Evolutionary conservation across 2,888 invertebrate species (phyloP).

Genomic region (Catocala nupta): DNA sequence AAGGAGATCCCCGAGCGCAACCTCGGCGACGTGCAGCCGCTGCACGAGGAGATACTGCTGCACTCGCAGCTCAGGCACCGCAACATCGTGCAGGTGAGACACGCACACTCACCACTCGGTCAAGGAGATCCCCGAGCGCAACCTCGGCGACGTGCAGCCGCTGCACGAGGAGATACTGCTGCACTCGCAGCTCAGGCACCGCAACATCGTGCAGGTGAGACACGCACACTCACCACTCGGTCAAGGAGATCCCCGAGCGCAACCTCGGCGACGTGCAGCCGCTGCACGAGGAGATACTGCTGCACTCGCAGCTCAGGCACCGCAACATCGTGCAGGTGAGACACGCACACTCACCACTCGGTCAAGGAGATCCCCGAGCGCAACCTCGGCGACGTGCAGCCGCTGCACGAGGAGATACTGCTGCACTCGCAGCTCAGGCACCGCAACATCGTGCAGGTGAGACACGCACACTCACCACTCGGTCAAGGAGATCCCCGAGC

Average conservation of each 20-base stretch:
- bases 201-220: slow-evolving; percentile 96
- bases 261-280: slow-evolving; percentile 91
- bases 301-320: slow-evolving; percentile 98
- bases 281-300: slow-evolving; percentile 98
- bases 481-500: too few relatives aligned
- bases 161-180: slow-evolving; percentile 99
- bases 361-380: too few relatives aligned
- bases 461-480: background rate
- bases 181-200: slow-evolving; percentile 97
- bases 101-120: background rate
- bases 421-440: slow-evolving; percentile 98
- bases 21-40: slow-evolving; percentile 91
- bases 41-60: slow-evolving; percentile 99
- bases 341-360: background rate
- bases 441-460: slow-evolving; percentile 97
- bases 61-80: slow-evolving; percentile 98
- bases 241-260: too few relatives aligned
- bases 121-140: too few relatives aligned
- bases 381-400: slow-evolving; percentile 90
- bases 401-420: slow-evolving; percentile 99
- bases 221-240: background rate
- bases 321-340: slow-evolving; percentile 96
- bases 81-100: slow-evolving; percentile 95
- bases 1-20: too few relatives aligned
- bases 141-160: slow-evolving; percentile 91